These are phyloP conservation scores for Helicoverpa zea DNA, from an alignment of 1,140 invertebrate species.

Conservation along the genomic window DNA sequence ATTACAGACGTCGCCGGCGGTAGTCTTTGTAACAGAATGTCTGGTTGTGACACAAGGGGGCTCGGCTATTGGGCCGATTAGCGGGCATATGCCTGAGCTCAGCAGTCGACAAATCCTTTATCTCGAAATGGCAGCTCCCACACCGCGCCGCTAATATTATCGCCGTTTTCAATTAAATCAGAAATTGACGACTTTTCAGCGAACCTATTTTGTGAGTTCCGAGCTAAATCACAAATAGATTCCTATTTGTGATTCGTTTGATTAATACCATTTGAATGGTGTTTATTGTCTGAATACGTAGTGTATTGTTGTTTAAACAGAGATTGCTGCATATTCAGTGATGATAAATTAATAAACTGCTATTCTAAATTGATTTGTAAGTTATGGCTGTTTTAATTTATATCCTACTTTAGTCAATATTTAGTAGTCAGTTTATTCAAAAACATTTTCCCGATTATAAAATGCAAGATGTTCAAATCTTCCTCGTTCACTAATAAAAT, in stretches of 20 bases:
- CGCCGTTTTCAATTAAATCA: constrained; percentile 62
- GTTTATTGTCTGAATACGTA: neutral
- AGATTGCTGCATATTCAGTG: constrained; percentile 13
- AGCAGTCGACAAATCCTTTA: constrained; percentile 65
- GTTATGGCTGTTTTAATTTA: too few species aligned
- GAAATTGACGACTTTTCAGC: constrained; percentile 62
- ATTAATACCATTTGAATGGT: constrained; percentile 5
- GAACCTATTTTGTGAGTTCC: constrained; percentile 41
- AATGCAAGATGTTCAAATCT: too few species aligned
- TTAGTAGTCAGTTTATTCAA: too few species aligned
- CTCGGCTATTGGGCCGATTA: constrained; percentile 54
- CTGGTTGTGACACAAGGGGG: constrained; percentile 51
- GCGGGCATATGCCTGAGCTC: constrained; percentile 57
- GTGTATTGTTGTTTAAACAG: neutral
- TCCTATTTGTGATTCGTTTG: constrained; percentile 27
- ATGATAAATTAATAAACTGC: neutral
- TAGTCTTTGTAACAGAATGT: constrained; percentile 41
- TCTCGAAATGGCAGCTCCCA: constrained; percentile 58
- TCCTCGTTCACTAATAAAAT: too few species aligned
- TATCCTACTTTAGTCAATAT: too few species aligned
- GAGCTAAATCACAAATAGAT: constrained; percentile 30
- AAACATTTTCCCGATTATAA: too few species aligned
- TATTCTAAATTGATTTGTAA: neutral
- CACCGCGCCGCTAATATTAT: constrained; percentile 61
- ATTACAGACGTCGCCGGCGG: constrained; percentile 18